phyloP scores from a whole-genome alignment of 2,797 vertebrate species.

The Mus spretus region DNA sequence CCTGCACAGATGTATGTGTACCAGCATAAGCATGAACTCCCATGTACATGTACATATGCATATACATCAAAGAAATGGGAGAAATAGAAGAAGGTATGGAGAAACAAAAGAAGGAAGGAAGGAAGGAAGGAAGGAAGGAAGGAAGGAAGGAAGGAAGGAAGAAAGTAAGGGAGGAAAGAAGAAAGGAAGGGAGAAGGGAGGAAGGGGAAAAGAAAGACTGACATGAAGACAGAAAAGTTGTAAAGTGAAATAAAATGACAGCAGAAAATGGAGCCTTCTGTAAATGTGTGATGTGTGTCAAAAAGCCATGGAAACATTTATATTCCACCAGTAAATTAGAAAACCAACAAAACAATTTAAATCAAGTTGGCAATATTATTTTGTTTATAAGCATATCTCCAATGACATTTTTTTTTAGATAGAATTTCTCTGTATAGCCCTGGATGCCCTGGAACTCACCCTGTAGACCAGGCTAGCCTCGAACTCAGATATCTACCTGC shows the following conservation, averaged over 20 bases:
- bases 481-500: too few species aligned
- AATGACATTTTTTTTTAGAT: neutral
- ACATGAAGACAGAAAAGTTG: neutral
- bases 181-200: neutral
- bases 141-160: neutral
- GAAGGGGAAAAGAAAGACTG: neutral
- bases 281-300: neutral
- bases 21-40: rapidly evolving
- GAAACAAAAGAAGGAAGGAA: neutral
- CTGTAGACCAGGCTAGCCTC: too few species aligned
- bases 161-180: neutral
- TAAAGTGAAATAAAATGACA: neutral
- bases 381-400: neutral
- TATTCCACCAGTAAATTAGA: neutral
- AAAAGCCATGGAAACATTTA: neutral
- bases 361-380: neutral
- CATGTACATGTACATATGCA: neutral
- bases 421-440: too few species aligned
- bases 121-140: too few species aligned
- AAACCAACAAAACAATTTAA: neutral
- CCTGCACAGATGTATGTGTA: too few species aligned
- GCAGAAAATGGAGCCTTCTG: neutral
- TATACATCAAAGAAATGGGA: neutral
- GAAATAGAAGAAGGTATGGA: neutral
- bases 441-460: too few species aligned